phyloP scores from a whole-genome alignment of 2,797 vertebrate genomes.

The Hozukius guyotensis region DNA sequence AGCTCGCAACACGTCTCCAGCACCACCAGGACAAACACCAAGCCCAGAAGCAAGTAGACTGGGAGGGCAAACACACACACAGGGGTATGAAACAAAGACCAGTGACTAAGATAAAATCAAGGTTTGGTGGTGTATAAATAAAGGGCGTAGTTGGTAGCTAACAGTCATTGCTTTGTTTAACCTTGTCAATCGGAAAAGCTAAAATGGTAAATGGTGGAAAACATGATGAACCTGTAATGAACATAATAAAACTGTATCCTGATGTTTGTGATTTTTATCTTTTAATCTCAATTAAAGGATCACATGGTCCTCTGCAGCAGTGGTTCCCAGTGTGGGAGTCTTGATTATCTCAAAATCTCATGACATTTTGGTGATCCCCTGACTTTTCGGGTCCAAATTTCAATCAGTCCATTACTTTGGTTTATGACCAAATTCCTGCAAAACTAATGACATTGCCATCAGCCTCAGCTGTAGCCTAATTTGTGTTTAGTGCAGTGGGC shows the following conservation, averaged over 20 bases:
- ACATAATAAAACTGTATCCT: background rate
- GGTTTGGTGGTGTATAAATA: conserved; percentile 1
- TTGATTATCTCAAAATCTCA: too few relatives aligned
- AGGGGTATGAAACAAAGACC: conserved; percentile 3
- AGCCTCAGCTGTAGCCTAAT: too few relatives aligned
- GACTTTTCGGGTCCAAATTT: too few relatives aligned
- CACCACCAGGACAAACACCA: conserved; percentile 92
- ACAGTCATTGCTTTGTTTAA: background rate
- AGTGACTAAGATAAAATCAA: conserved; percentile 21
- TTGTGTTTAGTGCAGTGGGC: too few relatives aligned
- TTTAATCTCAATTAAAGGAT: too few relatives aligned
- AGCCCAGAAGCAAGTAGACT: conserved; percentile 93
- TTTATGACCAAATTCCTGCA: too few relatives aligned
- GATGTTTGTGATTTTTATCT: background rate
- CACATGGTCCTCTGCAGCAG: too few relatives aligned
- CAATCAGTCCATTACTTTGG: too few relatives aligned
- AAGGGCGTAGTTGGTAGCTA: background rate
- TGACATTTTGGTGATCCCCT: too few relatives aligned
- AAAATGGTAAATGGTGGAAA: background rate
- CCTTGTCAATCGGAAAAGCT: background rate
- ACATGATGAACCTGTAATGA: background rate
- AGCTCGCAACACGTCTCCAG: conserved; percentile 97
- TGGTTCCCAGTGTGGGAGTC: too few relatives aligned
- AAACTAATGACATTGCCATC: too few relatives aligned
- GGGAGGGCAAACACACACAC: conserved; percentile 32